phyloP scores from a whole-genome alignment of 2,797 vertebrate genomes.

The Hypotaenidia okinawae region DNA sequence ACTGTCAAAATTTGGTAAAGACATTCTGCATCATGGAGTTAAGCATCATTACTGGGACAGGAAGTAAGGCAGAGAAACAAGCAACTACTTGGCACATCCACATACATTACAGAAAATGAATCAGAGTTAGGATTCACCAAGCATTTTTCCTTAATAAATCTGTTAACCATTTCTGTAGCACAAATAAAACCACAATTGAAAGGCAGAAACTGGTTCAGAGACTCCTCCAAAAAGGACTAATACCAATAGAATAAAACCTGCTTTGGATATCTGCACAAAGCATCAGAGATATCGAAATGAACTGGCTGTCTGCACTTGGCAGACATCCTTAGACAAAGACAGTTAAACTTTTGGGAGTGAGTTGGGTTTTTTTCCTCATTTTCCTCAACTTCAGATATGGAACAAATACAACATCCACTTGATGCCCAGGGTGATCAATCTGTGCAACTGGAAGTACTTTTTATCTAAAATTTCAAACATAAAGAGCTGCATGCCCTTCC shows the following conservation, averaged over 20 bases:
- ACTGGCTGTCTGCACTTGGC: not conserved
- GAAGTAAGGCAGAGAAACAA: not conserved
- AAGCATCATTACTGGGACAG: not conserved
- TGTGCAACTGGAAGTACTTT: not conserved
- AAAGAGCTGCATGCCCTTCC: not conserved
- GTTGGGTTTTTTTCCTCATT: accelerated
- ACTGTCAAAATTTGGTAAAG: not conserved
- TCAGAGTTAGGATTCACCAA: not conserved
- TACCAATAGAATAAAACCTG: not conserved
- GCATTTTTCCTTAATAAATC: not conserved
- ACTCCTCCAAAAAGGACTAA: not conserved
- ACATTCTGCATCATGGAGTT: not conserved
- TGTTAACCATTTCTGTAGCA: not conserved
- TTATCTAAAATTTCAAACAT: not conserved
- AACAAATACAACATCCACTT: not conserved
- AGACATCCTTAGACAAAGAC: not conserved
- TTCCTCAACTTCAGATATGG: not conserved
- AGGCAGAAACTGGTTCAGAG: not conserved
- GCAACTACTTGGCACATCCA: not conserved
- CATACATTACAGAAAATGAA: not conserved
- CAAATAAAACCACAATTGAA: not conserved
- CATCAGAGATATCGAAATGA: not conserved
- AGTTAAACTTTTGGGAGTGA: not conserved
- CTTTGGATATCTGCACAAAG: not conserved
- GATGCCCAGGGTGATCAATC: not conserved